These are phyloP conservation scores for Helicoverpa armigera DNA, from an alignment of 1,140 invertebrate genomes.

Conservation along the genomic window DNA sequence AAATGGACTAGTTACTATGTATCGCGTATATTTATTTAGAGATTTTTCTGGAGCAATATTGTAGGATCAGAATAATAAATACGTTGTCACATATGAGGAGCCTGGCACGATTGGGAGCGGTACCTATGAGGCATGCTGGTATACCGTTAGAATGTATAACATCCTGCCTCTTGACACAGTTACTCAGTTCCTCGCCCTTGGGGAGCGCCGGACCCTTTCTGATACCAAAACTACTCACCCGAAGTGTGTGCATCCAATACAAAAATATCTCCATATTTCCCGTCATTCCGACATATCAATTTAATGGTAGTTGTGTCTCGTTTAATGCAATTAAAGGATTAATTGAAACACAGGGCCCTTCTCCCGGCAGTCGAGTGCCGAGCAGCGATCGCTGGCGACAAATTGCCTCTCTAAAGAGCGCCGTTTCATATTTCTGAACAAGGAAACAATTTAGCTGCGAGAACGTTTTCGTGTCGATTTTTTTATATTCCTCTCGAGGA, in stretches of 20 bases:
- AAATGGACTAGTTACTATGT: no score
- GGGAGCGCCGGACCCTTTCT: slow-evolving; percentile 11
- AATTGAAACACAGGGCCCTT: slow-evolving; percentile 34
- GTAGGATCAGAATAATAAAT: no score
- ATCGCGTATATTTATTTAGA: no score
- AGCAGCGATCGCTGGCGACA: slow-evolving; percentile 49
- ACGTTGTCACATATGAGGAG: no score
- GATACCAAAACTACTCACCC: not conserved
- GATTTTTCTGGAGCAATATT: no score
- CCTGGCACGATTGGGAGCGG: not conserved
- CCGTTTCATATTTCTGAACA: slow-evolving; percentile 52
- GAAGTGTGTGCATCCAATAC: slow-evolving; percentile 13
- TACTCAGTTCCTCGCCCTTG: slow-evolving; percentile 16
- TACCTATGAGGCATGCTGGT: not conserved
- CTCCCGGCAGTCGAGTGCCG: not conserved
- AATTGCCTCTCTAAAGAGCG: slow-evolving; percentile 51
- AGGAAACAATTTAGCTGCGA: slow-evolving; percentile 48
- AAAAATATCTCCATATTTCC: not conserved
- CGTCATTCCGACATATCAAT: not conserved
- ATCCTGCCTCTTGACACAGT: slow-evolving; percentile 4
- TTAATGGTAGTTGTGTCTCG: slow-evolving; percentile 6
- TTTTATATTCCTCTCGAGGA: slow-evolving; percentile 22
- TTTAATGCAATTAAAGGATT: slow-evolving; percentile 50
- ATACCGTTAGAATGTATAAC: not conserved
- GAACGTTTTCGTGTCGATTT: slow-evolving; percentile 48